Conservation (phyloP, 2,888 invertebrate species). For the Deilephila elpenor region DNA sequence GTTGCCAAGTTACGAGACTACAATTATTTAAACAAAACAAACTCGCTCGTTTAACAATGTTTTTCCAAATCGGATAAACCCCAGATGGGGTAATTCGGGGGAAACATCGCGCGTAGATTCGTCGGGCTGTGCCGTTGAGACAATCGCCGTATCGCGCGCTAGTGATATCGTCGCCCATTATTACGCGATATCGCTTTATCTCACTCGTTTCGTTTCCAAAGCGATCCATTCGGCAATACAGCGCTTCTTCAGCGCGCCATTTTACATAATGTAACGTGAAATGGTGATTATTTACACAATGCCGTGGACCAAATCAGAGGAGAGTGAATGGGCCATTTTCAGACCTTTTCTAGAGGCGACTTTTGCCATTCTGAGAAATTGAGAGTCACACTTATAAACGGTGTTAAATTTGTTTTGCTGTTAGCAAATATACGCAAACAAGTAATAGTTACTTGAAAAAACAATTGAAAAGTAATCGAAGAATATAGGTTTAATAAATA, state of each 20-base stretch:
- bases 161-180: slow-evolving; percentile 11
- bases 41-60: background rate
- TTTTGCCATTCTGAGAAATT: background rate
- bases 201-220: slow-evolving; percentile 17
- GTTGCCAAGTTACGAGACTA: too few relatives aligned
- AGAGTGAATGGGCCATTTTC: background rate
- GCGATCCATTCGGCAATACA: slow-evolving; percentile 16
- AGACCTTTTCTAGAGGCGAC: background rate
- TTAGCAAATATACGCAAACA: too few relatives aligned
- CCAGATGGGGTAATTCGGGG: background rate
- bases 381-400: background rate
- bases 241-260: slow-evolving; percentile 5
- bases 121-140: background rate
- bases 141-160: slow-evolving; percentile 20
- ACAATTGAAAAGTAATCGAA: too few relatives aligned
- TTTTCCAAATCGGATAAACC: background rate
- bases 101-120: slow-evolving; percentile 8
- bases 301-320: background rate
- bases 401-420: too few relatives aligned
- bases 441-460: too few relatives aligned
- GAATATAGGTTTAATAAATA: background rate
- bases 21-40: too few relatives aligned
- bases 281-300: slow-evolving; percentile 14
- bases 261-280: slow-evolving; percentile 17
- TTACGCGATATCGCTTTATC: slow-evolving; percentile 23